Evolutionary conservation across 2,797 vertebrate species (phyloP).

Genomic region (Gambusia yucatana): DNA sequence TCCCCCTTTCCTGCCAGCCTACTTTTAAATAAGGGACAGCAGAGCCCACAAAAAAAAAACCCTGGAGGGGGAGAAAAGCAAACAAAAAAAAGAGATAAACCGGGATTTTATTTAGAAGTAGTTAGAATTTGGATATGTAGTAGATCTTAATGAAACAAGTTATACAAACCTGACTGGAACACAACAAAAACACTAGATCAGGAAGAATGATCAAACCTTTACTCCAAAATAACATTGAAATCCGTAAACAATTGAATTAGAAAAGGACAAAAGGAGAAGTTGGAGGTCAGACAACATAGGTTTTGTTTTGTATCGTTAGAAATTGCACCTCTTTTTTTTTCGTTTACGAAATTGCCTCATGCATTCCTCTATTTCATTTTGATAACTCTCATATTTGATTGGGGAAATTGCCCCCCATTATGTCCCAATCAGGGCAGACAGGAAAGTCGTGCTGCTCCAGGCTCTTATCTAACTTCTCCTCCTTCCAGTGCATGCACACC

Average conservation of each 20-base stretch:
- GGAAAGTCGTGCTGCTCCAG: constrained; percentile 44
- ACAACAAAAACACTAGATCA: neutral
- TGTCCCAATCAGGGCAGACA: constrained; percentile 44
- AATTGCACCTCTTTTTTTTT: constrained; percentile 23
- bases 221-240: neutral
- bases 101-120: neutral
- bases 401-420: constrained; percentile 63
- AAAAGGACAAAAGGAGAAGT: neutral
- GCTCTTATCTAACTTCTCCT: constrained; percentile 49
- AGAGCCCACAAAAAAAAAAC: no score
- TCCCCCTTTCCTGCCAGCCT: no score
- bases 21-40: no score
- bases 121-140: neutral
- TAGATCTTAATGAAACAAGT: neutral
- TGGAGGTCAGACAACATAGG: neutral
- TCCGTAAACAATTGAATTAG: neutral
- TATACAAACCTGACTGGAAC: neutral
- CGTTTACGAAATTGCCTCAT: constrained; percentile 16
- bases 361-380: constrained; percentile 27
- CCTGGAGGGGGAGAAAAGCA: no score
- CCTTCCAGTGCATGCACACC: constrained; percentile 33
- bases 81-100: neutral
- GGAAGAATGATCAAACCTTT: neutral
- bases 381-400: constrained; percentile 15
- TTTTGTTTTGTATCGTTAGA: neutral